Percentiles rank a stretch among this genome's conserved stretches.
phyloP scores from a whole-genome alignment of 2,888 invertebrate genomes.

The Drosophila yooni region DNA sequence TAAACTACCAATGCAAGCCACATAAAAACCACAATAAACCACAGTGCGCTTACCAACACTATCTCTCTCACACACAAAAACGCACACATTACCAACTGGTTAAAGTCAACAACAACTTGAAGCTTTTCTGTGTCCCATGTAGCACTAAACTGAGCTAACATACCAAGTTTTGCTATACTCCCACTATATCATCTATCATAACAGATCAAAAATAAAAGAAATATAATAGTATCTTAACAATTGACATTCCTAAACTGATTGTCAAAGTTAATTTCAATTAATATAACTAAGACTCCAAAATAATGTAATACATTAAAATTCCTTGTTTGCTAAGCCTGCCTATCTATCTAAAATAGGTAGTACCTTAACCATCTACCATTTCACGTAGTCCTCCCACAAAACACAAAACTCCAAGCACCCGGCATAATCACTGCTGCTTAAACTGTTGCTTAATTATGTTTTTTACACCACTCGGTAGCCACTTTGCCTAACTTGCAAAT shows the following conservation, averaged over 20 bases:
- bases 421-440: conserved; percentile 50
- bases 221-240: neutral
- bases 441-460: conserved; percentile 48
- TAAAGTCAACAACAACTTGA: conserved; percentile 21
- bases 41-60: conserved; percentile 51
- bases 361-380: conserved; percentile 11
- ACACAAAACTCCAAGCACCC: conserved; percentile 24
- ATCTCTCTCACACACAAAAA: neutral
- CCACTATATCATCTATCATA: neutral
- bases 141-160: neutral
- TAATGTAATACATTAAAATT: neutral
- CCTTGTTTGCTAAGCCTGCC: neutral
- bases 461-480: neutral
- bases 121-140: neutral
- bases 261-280: neutral
- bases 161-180: neutral
- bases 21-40: conserved; percentile 36
- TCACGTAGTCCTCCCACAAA: conserved; percentile 11
- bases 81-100: conserved; percentile 35
- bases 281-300: neutral
- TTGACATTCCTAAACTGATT: neutral
- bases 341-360: neutral
- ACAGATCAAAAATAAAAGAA: neutral
- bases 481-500: conserved; percentile 21
- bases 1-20: conserved; percentile 51